Evolutionary conservation across 2,888 invertebrate genomes (phyloP).

Genomic region (Tetranychus truncatus): DNA sequence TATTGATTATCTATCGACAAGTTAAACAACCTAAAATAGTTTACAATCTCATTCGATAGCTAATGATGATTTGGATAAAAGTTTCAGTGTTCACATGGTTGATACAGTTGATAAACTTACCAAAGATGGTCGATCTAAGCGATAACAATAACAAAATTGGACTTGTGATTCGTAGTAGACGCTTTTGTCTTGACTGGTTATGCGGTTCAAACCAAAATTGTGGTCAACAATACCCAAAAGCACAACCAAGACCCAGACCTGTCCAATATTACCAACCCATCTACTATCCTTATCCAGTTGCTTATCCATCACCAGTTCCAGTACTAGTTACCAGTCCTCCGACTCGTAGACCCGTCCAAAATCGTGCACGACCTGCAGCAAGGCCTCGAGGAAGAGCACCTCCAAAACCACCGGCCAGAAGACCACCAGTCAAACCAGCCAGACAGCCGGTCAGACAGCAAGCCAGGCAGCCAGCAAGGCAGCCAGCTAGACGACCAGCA

Average conservation of each 20-base stretch:
- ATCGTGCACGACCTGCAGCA: not conserved
- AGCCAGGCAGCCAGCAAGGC: not conserved
- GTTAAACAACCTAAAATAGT: too few relatives aligned
- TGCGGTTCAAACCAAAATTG: not conserved
- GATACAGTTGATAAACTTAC: too few relatives aligned
- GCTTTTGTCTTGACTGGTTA: not conserved
- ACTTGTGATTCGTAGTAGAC: not conserved
- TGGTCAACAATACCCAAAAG: not conserved
- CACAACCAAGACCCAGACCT: not conserved
- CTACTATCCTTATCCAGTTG: not conserved
- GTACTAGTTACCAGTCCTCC: not conserved
- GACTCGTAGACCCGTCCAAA: too few relatives aligned
- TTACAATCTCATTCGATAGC: too few relatives aligned
- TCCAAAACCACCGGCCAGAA: not conserved
- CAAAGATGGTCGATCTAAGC: too few relatives aligned
- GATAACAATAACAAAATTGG: too few relatives aligned
- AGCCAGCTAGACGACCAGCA: not conserved
- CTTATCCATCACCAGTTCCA: not conserved
- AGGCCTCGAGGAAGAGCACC: not conserved
- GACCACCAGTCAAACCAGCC: not conserved
- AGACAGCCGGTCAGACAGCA: not conserved
- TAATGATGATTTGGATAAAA: too few relatives aligned
- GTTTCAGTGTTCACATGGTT: too few relatives aligned
- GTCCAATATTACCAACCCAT: not conserved
- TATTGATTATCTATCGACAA: too few relatives aligned